Conservation (phyloP, 2,888 invertebrate genomes). For the Tineola bisselliella region DNA sequence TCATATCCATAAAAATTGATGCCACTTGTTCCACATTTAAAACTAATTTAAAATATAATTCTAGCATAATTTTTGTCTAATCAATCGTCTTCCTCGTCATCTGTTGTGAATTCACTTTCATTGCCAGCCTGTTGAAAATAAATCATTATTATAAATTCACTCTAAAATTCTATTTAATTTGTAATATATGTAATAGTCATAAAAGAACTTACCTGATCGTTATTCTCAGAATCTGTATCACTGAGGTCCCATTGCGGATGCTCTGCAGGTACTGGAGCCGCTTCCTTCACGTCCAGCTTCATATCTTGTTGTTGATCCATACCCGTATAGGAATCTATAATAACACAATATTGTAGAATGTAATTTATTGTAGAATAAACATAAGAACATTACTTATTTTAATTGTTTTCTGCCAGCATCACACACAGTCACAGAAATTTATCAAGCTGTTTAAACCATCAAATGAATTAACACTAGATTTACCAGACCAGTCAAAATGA, state of each 20-base stretch:
- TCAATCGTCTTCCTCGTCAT: conserved; percentile 72
- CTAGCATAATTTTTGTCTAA: conserved; percentile 51
- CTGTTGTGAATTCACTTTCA: conserved; percentile 74
- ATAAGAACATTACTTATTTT: too few species aligned
- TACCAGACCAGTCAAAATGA: too few species aligned
- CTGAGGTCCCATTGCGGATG: conserved; percentile 99
- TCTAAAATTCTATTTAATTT: too few species aligned
- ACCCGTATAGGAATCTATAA: conserved; percentile 92
- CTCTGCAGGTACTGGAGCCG: conserved; percentile 87
- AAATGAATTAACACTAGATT: too few species aligned
- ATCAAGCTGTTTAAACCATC: too few species aligned
- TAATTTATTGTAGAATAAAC: too few species aligned
- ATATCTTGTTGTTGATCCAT: conserved; percentile 96
- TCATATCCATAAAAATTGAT: not conserved
- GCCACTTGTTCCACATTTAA: not conserved
- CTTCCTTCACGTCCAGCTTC: conserved; percentile 97
- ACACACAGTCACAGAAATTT: too few species aligned
- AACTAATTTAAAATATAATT: conserved; percentile 33
- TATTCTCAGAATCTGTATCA: conserved; percentile 84
- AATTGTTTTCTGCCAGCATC: too few species aligned
- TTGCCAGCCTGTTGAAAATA: conserved; percentile 55
- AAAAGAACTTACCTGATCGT: conserved; percentile 59
- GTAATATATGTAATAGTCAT: too few species aligned
- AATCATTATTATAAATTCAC: not conserved
- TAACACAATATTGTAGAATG: too few species aligned